These are phyloP conservation scores for Carposina sasakii DNA, from an alignment of 1,140 invertebrate genomes.

Conservation along the genomic window DNA sequence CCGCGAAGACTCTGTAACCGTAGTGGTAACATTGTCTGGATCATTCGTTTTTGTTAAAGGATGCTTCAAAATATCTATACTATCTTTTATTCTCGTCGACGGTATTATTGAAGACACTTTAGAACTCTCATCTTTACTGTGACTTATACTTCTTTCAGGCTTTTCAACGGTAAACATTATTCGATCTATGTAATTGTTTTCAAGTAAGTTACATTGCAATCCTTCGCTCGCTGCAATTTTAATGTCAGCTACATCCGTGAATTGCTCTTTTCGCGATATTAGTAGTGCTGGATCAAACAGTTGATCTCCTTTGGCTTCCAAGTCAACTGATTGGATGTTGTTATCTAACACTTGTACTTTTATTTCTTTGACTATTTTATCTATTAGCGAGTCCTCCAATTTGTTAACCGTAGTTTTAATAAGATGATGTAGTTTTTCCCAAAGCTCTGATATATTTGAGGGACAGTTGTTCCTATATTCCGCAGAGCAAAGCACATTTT, in stretches of 20 bases:
- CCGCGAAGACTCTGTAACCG: too few relatives aligned
- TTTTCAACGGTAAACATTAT: conserved; percentile 33
- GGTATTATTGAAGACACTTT: too few relatives aligned
- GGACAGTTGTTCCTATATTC: conserved; percentile 25
- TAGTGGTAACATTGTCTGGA: too few relatives aligned
- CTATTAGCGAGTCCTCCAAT: conserved; percentile 40
- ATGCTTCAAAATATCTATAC: conserved; percentile 33
- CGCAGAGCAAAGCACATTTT: conserved; percentile 29
- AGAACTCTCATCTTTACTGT: too few relatives aligned
- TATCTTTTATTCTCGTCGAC: too few relatives aligned
- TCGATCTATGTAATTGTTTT: conserved; percentile 40
- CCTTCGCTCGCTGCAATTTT: conserved; percentile 19
- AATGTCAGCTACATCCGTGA: not conserved
- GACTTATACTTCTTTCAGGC: too few relatives aligned
- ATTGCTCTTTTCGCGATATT: conserved; percentile 5
- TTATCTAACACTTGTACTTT: too few relatives aligned
- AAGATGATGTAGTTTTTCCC: conserved; percentile 37
- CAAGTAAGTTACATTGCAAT: conserved; percentile 41
- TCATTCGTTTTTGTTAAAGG: too few relatives aligned
- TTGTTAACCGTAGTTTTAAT: conserved; percentile 41
- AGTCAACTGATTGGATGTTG: too few relatives aligned
- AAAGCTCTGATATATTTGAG: conserved; percentile 32
- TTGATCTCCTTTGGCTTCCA: too few relatives aligned
- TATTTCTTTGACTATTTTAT: conserved; percentile 43
- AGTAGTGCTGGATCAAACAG: too few relatives aligned